These are phyloP conservation scores for Deladenus siricidicola DNA, from an alignment of 2,888 invertebrate genomes.

Conservation along the genomic window DNA sequence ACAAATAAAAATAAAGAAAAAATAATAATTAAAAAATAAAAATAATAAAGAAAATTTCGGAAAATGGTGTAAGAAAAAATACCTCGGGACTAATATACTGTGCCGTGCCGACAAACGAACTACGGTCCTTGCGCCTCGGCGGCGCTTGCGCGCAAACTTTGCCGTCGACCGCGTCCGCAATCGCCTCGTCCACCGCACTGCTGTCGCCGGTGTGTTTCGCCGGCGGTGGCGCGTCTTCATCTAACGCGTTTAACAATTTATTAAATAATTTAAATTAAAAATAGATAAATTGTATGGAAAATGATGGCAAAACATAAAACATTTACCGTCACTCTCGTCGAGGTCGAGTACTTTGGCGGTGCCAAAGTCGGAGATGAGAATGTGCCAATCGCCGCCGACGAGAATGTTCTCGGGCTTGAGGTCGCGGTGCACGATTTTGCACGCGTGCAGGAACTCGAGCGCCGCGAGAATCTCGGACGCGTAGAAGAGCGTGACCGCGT, in stretches of 20 bases:
- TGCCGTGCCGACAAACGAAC: conserved; percentile 86
- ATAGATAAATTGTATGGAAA: no score
- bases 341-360: conserved; percentile 65
- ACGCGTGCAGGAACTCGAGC: conserved; percentile 39
- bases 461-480: conserved; percentile 77
- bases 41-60: no score
- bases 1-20: no score
- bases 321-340: conserved; percentile 15
- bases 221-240: not conserved
- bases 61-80: no score
- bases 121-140: conserved; percentile 22
- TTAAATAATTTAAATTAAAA: not conserved
- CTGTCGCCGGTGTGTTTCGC: no score
- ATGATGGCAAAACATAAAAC: no score
- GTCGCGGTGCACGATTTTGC: conserved; percentile 60
- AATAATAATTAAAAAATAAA: no score
- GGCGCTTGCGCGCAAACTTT: no score
- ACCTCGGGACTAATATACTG: conserved; percentile 93
- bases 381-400: conserved; percentile 87
- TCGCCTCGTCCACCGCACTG: no score
- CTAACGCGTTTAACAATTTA: not conserved
- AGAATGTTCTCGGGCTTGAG: conserved; percentile 96
- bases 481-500: conserved; percentile 82
- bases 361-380: conserved; percentile 92
- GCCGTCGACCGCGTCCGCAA: no score